Evolutionary conservation across 1,140 invertebrate genomes (phyloP), one percentile per base, ranked within the genome.

Genomic region (Diploscapter pachys): DNA sequence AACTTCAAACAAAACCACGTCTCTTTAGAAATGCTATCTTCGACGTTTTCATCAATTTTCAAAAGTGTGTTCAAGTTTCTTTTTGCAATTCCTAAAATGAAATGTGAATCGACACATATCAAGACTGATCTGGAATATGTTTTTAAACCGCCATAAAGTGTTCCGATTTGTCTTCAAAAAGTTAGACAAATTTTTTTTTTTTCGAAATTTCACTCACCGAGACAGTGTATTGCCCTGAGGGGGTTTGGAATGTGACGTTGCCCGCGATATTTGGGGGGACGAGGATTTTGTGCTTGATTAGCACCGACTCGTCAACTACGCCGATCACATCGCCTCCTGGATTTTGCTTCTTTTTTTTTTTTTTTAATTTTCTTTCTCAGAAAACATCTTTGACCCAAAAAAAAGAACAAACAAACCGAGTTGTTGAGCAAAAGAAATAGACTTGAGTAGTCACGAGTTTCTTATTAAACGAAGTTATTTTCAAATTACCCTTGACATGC

Each of bases 311-410:
- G 84, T 93, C 91, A 11, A 98, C 95, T 54, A 92, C 88, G 78
- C 94, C 96, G 87, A 94, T 98, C 72, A 98, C 88, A 88, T 98
- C 96, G 69, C 96, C 96, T 48, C 96, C 96, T 6, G n/a, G n/a
- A n/a, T n/a, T n/a, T n/a, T 65, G 5, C 56, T 73, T 48, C 4
- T 51, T 48, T n/a, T n/a, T n/a, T n/a, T 31, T 1, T 31, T 31
- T 31, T 31, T 31, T 31, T 31, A 31, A 31, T 31, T 31, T 31
- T 31, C 31, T 31, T 31, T 31, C 31, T 31, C 31, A 31, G 31
- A 52, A n/a, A 68, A 68, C 57, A 31, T 31, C 9, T 59, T 59
- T 11, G 31, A 11, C 31, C 31, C 57, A 59, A 59, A 59, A 31
- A 59, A 59, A 59, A 2, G 57, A 59, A 59, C 8, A 31, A 11